Evolutionary conservation across 2,797 vertebrate species (phyloP).

Genomic region (Smutsia temminckii): DNA sequence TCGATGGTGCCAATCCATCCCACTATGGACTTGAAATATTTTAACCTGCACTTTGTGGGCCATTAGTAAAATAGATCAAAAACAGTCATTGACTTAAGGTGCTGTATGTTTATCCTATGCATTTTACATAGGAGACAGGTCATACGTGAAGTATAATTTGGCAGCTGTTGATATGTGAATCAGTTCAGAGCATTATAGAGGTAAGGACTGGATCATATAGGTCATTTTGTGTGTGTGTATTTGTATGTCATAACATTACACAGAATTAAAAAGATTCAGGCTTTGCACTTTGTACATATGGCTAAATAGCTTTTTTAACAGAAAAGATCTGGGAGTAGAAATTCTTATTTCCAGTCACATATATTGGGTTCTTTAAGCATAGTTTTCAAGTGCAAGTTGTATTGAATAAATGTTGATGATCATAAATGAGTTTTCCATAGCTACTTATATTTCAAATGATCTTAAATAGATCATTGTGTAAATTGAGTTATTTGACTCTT

Average conservation of each 20-base stretch:
- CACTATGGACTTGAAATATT: constrained; percentile 2
- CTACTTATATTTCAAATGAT: neutral
- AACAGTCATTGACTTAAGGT: constrained; percentile 10
- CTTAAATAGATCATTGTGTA: neutral
- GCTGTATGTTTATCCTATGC: neutral
- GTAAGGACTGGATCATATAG: neutral
- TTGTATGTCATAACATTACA: neutral
- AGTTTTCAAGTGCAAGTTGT: neutral
- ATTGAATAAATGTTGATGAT: neutral
- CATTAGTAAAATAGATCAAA: neutral
- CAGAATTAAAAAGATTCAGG: neutral
- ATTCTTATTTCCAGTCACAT: neutral
- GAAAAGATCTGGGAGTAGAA: neutral
- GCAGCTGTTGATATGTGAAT: neutral
- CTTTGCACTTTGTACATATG: neutral
- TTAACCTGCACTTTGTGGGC: neutral
- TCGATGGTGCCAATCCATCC: neutral
- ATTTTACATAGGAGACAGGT: neutral
- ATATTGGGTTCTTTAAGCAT: neutral
- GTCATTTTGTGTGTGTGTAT: neutral
- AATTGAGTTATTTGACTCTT: neutral
- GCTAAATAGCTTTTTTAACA: neutral
- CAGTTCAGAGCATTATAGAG: constrained; percentile 26
- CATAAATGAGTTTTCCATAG: neutral
- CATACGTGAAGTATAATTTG: neutral